Percentiles rank a stretch among this genome's conserved stretches.
Evolutionary conservation across 1,140 invertebrate species (phyloP).

Genomic region (Drosophila ficusphila): DNA sequence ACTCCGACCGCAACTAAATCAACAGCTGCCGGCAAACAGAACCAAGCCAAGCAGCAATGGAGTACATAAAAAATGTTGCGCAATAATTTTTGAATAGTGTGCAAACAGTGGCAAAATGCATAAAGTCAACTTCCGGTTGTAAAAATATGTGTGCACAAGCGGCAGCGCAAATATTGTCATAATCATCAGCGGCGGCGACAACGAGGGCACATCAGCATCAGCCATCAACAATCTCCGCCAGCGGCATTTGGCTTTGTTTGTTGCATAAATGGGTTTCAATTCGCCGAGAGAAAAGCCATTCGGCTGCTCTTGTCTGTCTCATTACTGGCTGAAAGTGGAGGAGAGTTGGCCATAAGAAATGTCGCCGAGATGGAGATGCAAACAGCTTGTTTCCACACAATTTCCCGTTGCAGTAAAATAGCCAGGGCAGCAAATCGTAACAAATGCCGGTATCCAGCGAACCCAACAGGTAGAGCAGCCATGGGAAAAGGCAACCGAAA

Average conservation of each 20-base stretch:
- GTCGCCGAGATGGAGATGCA: constrained; percentile 26
- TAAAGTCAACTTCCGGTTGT: constrained; percentile 76
- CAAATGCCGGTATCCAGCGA: constrained; percentile 1
- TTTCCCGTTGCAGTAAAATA: constrained; percentile 17
- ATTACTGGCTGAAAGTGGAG: constrained; percentile 20
- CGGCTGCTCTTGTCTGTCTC: constrained; percentile 35
- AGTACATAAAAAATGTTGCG: constrained; percentile 61
- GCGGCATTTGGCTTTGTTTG: constrained; percentile 60
- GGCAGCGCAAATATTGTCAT: constrained; percentile 74
- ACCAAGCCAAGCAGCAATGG: not conserved
- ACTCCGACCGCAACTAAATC: constrained; percentile 25
- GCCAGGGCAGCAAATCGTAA: constrained; percentile 6
- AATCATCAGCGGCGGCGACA: constrained; percentile 66
- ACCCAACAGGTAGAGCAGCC: constrained; percentile 16
- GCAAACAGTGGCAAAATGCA: constrained; percentile 79
- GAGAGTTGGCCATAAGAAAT: constrained; percentile 13
- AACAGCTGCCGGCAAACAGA: constrained; percentile 16
- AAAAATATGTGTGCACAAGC: constrained; percentile 56
- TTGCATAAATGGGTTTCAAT: constrained; percentile 39
- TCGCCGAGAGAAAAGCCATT: constrained; percentile 17
- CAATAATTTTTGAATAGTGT: constrained; percentile 81
- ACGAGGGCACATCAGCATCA: not conserved
- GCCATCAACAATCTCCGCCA: constrained; percentile 31
- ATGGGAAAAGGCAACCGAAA: constrained; percentile 6
- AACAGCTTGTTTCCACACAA: constrained; percentile 39